Evolutionary conservation across 2,113 vertebrate genomes (phyloP).

Genomic region (Myocastor coypus): DNA sequence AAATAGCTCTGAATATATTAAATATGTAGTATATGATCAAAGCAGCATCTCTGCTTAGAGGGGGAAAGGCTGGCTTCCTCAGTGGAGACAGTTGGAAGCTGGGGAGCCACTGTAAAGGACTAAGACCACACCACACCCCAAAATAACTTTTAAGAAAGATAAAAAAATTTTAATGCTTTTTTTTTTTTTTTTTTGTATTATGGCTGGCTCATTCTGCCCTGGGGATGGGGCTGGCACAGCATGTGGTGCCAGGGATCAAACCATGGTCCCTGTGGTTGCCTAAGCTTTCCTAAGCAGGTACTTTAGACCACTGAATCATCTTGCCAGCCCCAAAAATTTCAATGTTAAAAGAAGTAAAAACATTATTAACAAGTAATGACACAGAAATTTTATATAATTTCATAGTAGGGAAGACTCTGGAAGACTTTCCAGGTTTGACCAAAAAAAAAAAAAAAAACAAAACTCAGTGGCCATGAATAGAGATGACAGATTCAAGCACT

Average conservation of each 20-base stretch:
- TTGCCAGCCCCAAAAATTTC: not conserved
- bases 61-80: not conserved
- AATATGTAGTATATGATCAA: not conserved
- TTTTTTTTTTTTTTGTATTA: no score
- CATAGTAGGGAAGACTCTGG: not conserved
- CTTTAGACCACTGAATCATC: no score
- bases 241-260: no score
- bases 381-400: not conserved
- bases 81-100: not conserved
- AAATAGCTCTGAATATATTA: constrained; percentile 33
- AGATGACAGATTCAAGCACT: not conserved
- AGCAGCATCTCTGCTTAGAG: not conserved
- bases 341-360: constrained; percentile 42
- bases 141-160: constrained; percentile 46
- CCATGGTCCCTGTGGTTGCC: no score
- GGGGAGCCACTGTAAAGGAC: not conserved
- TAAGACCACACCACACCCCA: not conserved
- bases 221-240: no score
- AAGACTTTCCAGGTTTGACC: constrained; percentile 17
- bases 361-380: constrained; percentile 32
- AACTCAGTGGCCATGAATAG: not conserved
- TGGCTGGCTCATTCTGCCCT: no score
- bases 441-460: not conserved
- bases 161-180: not conserved
- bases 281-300: no score